Evolutionary conservation across 2,888 invertebrate genomes (phyloP), one percentile per base, ranked within the genome.

Genomic region (Ferdinandea cuprea): DNA sequence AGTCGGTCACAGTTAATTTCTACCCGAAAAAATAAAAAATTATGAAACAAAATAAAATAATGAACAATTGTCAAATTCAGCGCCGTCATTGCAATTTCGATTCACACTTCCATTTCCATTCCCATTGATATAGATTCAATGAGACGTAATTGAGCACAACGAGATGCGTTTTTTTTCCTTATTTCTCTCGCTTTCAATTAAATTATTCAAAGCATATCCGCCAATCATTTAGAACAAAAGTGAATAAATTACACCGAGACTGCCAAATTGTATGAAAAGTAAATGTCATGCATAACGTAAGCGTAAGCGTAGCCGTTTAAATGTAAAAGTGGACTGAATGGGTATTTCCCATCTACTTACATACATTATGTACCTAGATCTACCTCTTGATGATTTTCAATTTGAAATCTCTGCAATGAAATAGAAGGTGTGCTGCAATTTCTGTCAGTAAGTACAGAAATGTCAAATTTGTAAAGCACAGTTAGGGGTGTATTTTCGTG

Each of bases 161-260:
- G 9, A 42, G 19, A 44, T 44, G 44, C 9, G 44, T 19, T 21
- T 15, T 0, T 44, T 9, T 17, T 40, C 40, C 40, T 7, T 15
- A n/a, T 15, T 7, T 13, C 40, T 37, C n/a, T 17, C 4, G 44
- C 19, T 44, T 19, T 44, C 19, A 11, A 19, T 44, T 44, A 19
- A 17, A 19, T 3, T 44, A 44, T 44, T 44, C 44, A 44, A 44
- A 21, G 19, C 44, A 44, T 44, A 44, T 44, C 19, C 44, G 19
- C 19, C 19, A 44, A 44, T 44, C 44, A 44, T 19, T 44, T 9
- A 44, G 44, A 19, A 44, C 44, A 44, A 44, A 44, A 44, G 44
- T 19, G 44, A 19, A 44, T 44, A 44, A 44, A 44, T 44, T 44
- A 44, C 11, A 44, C 8, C 11, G 9, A 44, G 3, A 44, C 19